Conservation (phyloP, 2,113 vertebrate species). For the human region DNA sequence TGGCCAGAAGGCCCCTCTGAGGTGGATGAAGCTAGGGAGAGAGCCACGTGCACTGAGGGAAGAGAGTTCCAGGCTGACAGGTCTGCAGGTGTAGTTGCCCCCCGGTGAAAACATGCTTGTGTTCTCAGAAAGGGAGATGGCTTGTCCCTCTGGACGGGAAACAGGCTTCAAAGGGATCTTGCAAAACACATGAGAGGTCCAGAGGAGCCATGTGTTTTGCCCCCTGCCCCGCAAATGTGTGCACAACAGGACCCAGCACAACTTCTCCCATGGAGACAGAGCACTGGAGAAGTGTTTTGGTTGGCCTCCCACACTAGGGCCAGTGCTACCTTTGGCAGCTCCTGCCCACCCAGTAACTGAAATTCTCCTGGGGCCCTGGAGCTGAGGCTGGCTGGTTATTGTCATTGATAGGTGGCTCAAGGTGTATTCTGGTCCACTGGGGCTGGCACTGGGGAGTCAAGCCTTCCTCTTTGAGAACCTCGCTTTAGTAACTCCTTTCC, state of each 20-base stretch:
- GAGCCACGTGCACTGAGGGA: background rate
- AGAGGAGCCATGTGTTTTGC: too few species aligned
- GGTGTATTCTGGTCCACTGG: background rate
- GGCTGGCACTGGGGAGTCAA: background rate
- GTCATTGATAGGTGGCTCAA: background rate
- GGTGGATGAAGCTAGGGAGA: background rate
- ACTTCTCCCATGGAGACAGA: background rate
- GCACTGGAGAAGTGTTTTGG: background rate
- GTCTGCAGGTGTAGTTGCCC: background rate
- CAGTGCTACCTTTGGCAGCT: background rate
- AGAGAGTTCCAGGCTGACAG: background rate
- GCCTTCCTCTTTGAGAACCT: background rate
- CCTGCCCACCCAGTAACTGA: too few species aligned
- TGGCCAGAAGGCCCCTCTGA: background rate
- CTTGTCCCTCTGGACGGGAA: background rate
- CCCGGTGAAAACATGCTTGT: accelerated
- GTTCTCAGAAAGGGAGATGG: background rate
- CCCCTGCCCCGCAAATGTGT: accelerated
- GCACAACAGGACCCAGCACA: accelerated
- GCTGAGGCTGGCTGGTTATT: background rate
- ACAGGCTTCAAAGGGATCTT: background rate
- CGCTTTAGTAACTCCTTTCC: background rate
- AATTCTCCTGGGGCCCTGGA: background rate
- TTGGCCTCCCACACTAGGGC: background rate
- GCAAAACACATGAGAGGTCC: background rate